Conservation (phyloP, 2,797 vertebrate genomes). For the Cirrhinus mrigala region DNA sequence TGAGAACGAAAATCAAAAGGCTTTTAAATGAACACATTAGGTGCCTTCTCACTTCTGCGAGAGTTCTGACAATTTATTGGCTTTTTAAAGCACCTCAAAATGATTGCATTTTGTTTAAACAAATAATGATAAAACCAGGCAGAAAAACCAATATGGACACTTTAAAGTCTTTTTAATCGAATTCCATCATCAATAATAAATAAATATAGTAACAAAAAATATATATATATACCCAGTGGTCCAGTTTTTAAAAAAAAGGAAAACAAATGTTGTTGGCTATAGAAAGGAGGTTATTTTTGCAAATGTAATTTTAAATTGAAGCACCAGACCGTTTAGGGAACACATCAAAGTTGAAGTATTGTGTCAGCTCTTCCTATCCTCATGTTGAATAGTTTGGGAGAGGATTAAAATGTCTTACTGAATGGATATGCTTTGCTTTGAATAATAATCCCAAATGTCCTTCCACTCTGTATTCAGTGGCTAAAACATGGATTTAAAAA, state of each 20-base stretch:
- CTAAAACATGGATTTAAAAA: neutral
- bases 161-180: neutral
- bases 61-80: neutral
- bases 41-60: neutral
- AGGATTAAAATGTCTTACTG: conserved; percentile 33
- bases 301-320: neutral
- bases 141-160: neutral
- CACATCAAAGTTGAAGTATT: conserved; percentile 24
- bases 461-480: neutral
- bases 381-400: conserved; percentile 22
- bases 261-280: neutral
- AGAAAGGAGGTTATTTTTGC: neutral
- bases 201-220: too few species aligned
- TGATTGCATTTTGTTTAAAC: neutral
- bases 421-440: conserved; percentile 22
- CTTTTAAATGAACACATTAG: conserved; percentile 19
- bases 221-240: too few species aligned
- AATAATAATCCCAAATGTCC: conserved; percentile 5
- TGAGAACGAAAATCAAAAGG: conserved; percentile 4
- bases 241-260: neutral
- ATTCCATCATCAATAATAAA: neutral
- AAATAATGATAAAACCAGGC: neutral
- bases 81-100: neutral
- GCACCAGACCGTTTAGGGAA: conserved; percentile 8
- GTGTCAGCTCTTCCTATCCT: neutral